Evolutionary conservation across 2,888 invertebrate genomes (phyloP).

Genomic region (Halictus ligatus): DNA sequence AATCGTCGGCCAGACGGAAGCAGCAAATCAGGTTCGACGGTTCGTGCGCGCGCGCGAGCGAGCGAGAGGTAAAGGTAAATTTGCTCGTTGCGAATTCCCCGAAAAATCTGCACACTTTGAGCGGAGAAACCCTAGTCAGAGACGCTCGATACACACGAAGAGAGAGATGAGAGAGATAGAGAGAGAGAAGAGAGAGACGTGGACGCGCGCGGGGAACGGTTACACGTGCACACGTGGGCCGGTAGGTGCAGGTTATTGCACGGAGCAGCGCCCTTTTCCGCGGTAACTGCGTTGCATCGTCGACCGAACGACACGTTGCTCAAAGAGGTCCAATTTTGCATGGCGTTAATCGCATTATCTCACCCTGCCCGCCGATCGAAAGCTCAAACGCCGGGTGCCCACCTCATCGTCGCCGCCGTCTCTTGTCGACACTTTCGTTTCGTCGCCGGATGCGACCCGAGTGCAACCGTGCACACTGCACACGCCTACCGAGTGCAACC

Average conservation of each 20-base stretch:
- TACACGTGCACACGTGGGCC: slow-evolving; percentile 8
- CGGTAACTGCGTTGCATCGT: slow-evolving; percentile 73
- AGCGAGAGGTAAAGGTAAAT: slow-evolving; percentile 55
- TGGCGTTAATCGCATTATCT: slow-evolving; percentile 78
- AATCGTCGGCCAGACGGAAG: slow-evolving; percentile 57
- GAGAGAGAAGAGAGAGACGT: background rate
- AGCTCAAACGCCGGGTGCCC: slow-evolving; percentile 67
- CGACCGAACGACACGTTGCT: slow-evolving; percentile 74
- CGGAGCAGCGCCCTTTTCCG: slow-evolving; percentile 68
- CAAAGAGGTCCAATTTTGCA: slow-evolving; percentile 80
- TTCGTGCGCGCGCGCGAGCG: slow-evolving; percentile 4
- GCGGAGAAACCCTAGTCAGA: slow-evolving; percentile 17
- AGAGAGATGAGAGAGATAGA: background rate
- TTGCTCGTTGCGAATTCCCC: slow-evolving; percentile 67
- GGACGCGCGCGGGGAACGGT: background rate
- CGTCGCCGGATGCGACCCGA: slow-evolving; percentile 43
- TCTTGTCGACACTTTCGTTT: slow-evolving; percentile 47
- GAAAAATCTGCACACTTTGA: slow-evolving; percentile 69
- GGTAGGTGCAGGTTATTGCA: slow-evolving; percentile 69
- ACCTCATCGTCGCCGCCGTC: slow-evolving; percentile 44
- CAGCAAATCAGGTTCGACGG: slow-evolving; percentile 52
- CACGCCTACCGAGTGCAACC: background rate
- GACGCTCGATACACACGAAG: slow-evolving; percentile 29
- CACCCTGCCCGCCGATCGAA: slow-evolving; percentile 67
- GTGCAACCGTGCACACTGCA: slow-evolving; percentile 10